Conservation (phyloP, 2,888 invertebrate genomes). For the Eupithecia centaureata region DNA sequence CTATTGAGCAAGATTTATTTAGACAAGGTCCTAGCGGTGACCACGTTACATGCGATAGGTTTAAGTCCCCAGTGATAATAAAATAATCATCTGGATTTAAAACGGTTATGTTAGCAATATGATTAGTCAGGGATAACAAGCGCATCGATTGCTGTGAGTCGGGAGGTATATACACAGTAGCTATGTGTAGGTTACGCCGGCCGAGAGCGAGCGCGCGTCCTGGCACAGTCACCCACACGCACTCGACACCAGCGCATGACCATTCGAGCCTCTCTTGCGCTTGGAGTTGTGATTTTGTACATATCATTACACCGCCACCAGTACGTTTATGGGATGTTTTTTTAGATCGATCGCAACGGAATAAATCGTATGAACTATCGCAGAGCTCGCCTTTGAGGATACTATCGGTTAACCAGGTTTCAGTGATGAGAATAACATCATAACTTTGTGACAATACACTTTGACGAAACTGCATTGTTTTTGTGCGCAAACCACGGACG, state of each 20-base stretch:
- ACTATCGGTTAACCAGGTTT: not conserved
- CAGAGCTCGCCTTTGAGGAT: not conserved
- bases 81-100: not conserved
- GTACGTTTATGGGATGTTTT: not conserved
- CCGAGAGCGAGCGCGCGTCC: too few relatives aligned
- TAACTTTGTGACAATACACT: not conserved
- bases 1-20: too few relatives aligned
- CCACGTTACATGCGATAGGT: not conserved
- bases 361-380: not conserved
- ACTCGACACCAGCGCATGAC: slow-evolving; percentile 2
- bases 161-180: not conserved
- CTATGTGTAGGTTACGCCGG: slow-evolving; percentile 6
- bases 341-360: not conserved
- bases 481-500: too few relatives aligned
- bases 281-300: not conserved
- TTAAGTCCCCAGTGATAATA: not conserved
- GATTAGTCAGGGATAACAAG: not conserved
- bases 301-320: not conserved
- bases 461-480: too few relatives aligned
- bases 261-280: slow-evolving; percentile 4
- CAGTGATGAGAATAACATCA: not conserved
- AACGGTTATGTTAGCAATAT: not conserved
- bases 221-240: slow-evolving; percentile 1
- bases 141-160: not conserved
- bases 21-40: not conserved